These are phyloP conservation scores for Mobula hypostoma DNA, from an alignment of 2,113 vertebrate species.

Conservation along the genomic window DNA sequence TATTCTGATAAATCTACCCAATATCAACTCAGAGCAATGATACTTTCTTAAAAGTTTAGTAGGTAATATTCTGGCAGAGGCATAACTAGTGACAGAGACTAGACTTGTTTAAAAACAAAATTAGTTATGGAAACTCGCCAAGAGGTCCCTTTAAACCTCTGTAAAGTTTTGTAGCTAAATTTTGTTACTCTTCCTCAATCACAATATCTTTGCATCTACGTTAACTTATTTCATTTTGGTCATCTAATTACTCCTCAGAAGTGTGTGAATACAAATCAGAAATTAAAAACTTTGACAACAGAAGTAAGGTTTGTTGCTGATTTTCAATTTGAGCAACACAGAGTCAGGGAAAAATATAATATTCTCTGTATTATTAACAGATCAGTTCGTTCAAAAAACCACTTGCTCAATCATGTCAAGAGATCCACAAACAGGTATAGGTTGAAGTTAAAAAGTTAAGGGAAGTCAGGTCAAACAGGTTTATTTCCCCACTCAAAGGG, in stretches of 20 bases:
- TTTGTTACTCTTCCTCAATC: neutral
- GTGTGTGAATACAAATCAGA: neutral
- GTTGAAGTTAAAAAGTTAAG: neutral
- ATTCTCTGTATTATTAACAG: neutral
- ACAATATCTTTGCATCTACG: neutral
- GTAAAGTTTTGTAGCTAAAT: neutral
- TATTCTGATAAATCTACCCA: no score
- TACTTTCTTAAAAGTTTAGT: no score
- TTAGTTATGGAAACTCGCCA: neutral
- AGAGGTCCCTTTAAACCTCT: no score
- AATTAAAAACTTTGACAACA: neutral
- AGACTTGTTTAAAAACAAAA: neutral
- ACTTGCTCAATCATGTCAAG: neutral
- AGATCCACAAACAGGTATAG: neutral
- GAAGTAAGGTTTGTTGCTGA: neutral
- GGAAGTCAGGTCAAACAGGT: neutral
- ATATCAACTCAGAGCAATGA: no score
- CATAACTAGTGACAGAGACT: no score
- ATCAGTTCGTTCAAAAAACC: neutral
- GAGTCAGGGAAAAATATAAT: neutral
- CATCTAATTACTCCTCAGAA: neutral
- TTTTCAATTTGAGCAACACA: neutral
- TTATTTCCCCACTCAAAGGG: neutral
- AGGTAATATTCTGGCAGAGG: no score
- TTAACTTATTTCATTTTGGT: neutral